A percentile compares a stretch with the other conserved stretches of the same genome.
These are phyloP conservation scores for Lagodon rhomboides DNA, from an alignment of 2,797 vertebrate genomes.

Conservation along the genomic window DNA sequence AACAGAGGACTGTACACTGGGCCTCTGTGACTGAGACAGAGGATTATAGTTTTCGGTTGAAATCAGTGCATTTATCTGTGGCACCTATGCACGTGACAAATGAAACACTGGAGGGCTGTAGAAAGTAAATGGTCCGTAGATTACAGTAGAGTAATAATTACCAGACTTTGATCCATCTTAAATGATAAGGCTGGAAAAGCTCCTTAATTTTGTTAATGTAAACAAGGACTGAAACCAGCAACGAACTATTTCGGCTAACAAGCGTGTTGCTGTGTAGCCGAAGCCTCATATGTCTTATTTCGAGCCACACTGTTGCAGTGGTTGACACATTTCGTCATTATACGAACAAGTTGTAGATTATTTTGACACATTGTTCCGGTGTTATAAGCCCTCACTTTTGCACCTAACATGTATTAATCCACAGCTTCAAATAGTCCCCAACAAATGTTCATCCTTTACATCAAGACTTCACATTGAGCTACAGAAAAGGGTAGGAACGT, in stretches of 20 bases:
- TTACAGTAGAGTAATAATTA: slow-evolving; percentile 5
- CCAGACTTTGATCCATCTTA: background rate
- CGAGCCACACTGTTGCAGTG: background rate
- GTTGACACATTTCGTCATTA: background rate
- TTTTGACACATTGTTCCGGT: background rate
- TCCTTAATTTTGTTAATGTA: background rate
- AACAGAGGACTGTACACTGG: slow-evolving; percentile 12
- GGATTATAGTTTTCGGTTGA: background rate
- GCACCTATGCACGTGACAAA: background rate
- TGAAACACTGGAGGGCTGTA: background rate
- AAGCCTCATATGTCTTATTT: background rate
- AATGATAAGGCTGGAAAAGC: no score
- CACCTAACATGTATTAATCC: background rate
- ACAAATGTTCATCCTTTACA: background rate
- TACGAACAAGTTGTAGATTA: background rate
- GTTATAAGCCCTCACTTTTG: background rate
- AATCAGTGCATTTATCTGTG: slow-evolving; percentile 11
- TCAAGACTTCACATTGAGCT: no score
- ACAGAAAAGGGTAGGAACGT: background rate
- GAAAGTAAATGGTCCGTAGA: background rate
- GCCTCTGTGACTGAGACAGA: background rate
- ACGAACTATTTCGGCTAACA: background rate
- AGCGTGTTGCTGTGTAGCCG: background rate
- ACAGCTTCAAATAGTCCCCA: background rate
- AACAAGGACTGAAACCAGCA: background rate